Evolutionary conservation across 2,797 vertebrate genomes (phyloP), one percentile per base, ranked within the genome.

Genomic region (Chrosomus eos): DNA sequence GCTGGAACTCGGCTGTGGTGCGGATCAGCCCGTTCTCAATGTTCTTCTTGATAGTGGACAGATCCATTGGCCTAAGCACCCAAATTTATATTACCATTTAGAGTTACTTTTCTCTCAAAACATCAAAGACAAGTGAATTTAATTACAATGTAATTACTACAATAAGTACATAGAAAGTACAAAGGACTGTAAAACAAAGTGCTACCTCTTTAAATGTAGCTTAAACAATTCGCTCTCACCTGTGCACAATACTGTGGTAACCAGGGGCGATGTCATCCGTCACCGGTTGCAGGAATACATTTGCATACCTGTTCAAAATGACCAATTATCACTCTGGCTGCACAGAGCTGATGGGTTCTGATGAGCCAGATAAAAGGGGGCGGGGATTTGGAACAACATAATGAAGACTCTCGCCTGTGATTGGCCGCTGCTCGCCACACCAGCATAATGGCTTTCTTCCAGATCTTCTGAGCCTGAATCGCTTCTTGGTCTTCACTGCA

Each of bases 401-500:
- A n/a, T 14, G 19, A 13, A 28, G 31, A 31, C 16, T 33, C 74
- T 58, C 80, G 97, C 98, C 98, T 97, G 93, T 99, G 98, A 96
- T 99, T 99, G 90, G 98, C 98, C 83, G 98, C 98, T 74, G 98
- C 98, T 90, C 98, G 96, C 98, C 98, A 99, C 87, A 99, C 98
- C 88, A 99, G 93, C 98, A 99, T 99, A 88, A 99, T 99, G 84
- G 98, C 96, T 93, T 99, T 99, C 93, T 98, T 99, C 98, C 98
- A 99, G 89, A 99, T 99, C 94, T 99, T 99, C 92, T 99, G 98
- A 87, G 98, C 98, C 91, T 99, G 98, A 89, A 99, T 97, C 0
- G 98, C 98, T 90, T 99, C 98, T 90, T 97, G 97, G 91, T 99
- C 98, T 90, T 99, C 98, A 86, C 97, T 99, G 93, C 97, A 97